Percentiles rank a stretch among this genome's conserved stretches.
These are phyloP conservation scores for Eubucco bourcierii DNA, from an alignment of 2,113 vertebrate species.

Conservation along the genomic window DNA sequence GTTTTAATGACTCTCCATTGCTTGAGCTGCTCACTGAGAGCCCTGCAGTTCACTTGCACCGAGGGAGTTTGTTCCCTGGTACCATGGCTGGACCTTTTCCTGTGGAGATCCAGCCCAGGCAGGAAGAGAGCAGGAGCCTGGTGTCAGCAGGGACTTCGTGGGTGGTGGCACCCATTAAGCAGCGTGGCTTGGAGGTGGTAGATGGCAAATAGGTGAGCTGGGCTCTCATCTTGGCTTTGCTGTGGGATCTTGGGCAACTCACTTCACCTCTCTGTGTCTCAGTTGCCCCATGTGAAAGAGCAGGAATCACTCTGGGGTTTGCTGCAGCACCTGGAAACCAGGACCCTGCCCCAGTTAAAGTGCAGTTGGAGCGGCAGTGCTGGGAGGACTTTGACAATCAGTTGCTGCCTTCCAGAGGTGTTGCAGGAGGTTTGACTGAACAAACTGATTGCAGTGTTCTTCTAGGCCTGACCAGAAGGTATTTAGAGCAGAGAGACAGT, in stretches of 20 bases:
- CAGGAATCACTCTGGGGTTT: neutral
- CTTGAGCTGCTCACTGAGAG: neutral
- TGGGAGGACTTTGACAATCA: neutral
- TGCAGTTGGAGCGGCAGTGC: neutral
- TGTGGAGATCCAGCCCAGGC: neutral
- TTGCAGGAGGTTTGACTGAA: neutral
- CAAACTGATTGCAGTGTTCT: neutral
- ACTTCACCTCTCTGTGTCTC: constrained; percentile 53
- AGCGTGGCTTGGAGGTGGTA: neutral
- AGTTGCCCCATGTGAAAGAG: neutral
- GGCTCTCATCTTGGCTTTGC: constrained; percentile 44
- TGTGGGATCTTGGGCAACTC: constrained; percentile 10
- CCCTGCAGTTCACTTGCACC: neutral
- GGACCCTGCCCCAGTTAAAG: neutral
- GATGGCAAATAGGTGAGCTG: neutral
- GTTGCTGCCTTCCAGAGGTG: neutral
- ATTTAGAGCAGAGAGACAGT: neutral
- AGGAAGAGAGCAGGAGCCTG: neutral
- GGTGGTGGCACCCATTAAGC: neutral
- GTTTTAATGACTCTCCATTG: neutral
- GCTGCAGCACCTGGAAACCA: neutral
- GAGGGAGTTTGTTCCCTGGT: neutral
- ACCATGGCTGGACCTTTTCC: neutral
- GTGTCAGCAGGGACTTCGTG: fast-evolving
- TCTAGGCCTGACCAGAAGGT: neutral